Evolutionary conservation across 2,888 invertebrate genomes (phyloP), one percentile per base, ranked within the genome.

Genomic region (Perizoma affinitatum): DNA sequence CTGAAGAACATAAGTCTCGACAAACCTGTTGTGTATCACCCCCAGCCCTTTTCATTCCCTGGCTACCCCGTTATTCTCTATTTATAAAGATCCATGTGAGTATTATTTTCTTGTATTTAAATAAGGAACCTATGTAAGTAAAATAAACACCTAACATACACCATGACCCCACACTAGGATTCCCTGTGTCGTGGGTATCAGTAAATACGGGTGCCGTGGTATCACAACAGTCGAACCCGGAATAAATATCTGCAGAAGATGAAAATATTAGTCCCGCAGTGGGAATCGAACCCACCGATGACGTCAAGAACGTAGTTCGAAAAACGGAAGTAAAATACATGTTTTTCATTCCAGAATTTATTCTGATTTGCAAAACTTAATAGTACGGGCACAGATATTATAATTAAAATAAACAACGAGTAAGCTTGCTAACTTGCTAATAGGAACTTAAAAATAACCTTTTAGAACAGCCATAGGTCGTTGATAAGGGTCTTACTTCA

Each of bases 11-110:
- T 60, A 0, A 80, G 67, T 34, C 70, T 88, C 55, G 68, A 78
- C 0, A 60, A 80, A 10, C 86, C 88, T 8, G 60, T 90, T 0
- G 35, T 91, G 4, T 91, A 76, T 57, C 80, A 79, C 59, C 91
- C 91, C 1, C 88, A 89, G 56, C 91, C 91, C 1, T 88, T 87
- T 58, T 79, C 90, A 0, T 87, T 71, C 65, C 91, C 91, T 0
- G 78, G 84, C n/a, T 91, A 90, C 64, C 91, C 91, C 6, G 75
- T 90, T 35, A 73, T 91, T 43, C 43, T 91, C 1, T 91, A 91
- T 69, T 62, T 86, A 41, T 84, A 63, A 43, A 47, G 10, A 48
- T 6, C n/a, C 45, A 42, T 38, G 42, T 52, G 36, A 36, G 47
- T 43, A n/a, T 45, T 22, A 22, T 22, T 22, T 38, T 38, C 38